These are phyloP conservation scores for Parauchenoglanis ngamensis DNA, from an alignment of 2,797 vertebrate genomes.

Conservation along the genomic window DNA sequence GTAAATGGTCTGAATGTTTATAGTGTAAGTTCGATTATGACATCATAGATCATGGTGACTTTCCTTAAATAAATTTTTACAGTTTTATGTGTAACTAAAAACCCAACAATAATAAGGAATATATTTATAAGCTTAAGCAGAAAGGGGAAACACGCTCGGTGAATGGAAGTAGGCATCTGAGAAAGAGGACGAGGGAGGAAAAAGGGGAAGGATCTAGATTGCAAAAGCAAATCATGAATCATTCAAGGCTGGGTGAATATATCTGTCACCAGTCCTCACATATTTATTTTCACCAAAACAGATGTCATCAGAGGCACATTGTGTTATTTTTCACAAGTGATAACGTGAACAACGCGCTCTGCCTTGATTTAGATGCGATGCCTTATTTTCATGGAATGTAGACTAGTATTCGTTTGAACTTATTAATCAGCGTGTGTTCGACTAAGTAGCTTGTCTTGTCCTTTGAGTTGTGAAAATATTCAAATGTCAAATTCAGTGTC, in stretches of 20 bases:
- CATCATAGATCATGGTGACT: too few species aligned
- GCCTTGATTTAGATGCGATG: neutral
- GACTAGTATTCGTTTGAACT: neutral
- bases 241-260: conserved; percentile 33
- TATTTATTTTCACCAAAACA: conserved; percentile 15
- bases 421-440: neutral
- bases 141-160: conserved; percentile 65
- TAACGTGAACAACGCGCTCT: neutral
- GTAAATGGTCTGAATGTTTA: neutral
- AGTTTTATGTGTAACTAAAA: neutral
- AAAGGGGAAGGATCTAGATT: conserved; percentile 71
- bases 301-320: neutral
- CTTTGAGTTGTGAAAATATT: neutral
- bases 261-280: conserved; percentile 5
- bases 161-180: conserved; percentile 62
- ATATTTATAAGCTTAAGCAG: conserved; percentile 37
- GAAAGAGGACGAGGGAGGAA: conserved; percentile 49
- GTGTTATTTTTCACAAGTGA: conserved; percentile 3
- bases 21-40: neutral
- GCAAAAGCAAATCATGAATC: conserved; percentile 64
- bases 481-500: neutral
- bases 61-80: neutral
- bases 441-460: neutral
- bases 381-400: neutral
- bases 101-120: neutral